Base-by-base conservation (phyloP, 2,113 vertebrate genomes). In the Chinchilla lanigera region DNA sequence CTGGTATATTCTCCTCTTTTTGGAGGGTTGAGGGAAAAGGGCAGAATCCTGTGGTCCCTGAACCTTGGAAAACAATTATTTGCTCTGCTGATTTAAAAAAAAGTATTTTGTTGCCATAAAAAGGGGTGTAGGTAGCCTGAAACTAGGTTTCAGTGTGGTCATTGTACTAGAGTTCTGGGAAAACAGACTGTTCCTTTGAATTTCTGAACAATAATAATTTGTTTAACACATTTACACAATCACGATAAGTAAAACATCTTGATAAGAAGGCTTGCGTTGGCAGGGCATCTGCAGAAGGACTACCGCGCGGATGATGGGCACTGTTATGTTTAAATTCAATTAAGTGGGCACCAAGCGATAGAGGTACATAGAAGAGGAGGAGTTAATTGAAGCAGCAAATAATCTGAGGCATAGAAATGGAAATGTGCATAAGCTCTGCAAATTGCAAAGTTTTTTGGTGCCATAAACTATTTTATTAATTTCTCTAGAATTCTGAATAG, bases 141-240 rank as follows among this genome's bases (percentile, higher is more conserved):
- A 97, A 97, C 83, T 71, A 88, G 81, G 56, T 93, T 97, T 96
- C 3, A 14, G 56, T 97, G 96, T 97, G 85, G 77, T 60, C 90
- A 97, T 97, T 98, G 95, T 98, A 58, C 41, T 90, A 24, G 90
- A 67, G 77, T 95, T 97, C 97, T 98, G 97, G 95, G 93, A 96
- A 98, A 97, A 90, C 60, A 87, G n/a, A 54, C 54, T 90, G 77
- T 94, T 96, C 97, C 92, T 98, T 98, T 97, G 98, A 98, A 96
- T 97, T 97, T 97, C 85, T 90, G 90, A 95, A 97, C 97, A 97
- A 97, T 97, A 77, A 92, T 93, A 97, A 97, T 95, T 82, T 96
- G 92, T 77, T 96, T 83, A 73, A 93, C 88, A 89, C 90, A 67
- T 96, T 97, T 97, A 93, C 41, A 75, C 54, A 86, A 28, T 96